phyloP scores from a whole-genome alignment of 37 sponge, comb jelly and placozoan species.

The Chondrosia reniformis region DNA sequence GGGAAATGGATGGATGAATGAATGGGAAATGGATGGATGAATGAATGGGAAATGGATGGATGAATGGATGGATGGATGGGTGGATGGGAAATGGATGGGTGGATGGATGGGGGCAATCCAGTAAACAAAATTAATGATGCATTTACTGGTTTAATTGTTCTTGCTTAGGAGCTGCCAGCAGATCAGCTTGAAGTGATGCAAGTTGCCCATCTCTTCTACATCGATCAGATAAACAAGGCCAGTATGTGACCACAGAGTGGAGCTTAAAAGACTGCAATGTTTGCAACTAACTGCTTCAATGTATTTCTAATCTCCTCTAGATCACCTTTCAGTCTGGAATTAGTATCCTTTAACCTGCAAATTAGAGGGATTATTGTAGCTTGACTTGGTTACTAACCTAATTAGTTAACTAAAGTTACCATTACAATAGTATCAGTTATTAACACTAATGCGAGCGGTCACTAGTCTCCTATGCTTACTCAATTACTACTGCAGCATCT shows the following conservation, averaged over 20 bases:
- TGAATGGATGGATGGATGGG: background rate
- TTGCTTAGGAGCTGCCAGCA: constrained; percentile 51
- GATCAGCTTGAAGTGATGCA: constrained; percentile 33
- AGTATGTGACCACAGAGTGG: background rate
- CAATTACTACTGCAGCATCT: no score
- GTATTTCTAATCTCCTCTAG: constrained; percentile 30
- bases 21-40: background rate
- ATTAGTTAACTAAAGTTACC: no score
- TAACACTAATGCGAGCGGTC: no score
- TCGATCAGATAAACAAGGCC: background rate
- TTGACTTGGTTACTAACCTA: no score
- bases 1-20: no score
- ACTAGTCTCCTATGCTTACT: no score
- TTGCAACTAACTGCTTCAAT: constrained; percentile 35
- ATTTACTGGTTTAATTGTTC: constrained; percentile 32
- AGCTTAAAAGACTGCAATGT: background rate
- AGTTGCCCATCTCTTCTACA: constrained; percentile 29
- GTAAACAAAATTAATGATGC: background rate
- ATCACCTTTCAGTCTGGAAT: constrained; percentile 17
- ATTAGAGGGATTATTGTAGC: no score
- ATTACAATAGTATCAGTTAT: no score
- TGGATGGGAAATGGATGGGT: background rate
- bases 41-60: background rate
- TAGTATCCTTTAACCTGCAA: constrained; percentile 28
- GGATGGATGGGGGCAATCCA: background rate